phyloP scores from a whole-genome alignment of 2,113 vertebrate genomes.

The Tretioscincus oriximinensis region DNA sequence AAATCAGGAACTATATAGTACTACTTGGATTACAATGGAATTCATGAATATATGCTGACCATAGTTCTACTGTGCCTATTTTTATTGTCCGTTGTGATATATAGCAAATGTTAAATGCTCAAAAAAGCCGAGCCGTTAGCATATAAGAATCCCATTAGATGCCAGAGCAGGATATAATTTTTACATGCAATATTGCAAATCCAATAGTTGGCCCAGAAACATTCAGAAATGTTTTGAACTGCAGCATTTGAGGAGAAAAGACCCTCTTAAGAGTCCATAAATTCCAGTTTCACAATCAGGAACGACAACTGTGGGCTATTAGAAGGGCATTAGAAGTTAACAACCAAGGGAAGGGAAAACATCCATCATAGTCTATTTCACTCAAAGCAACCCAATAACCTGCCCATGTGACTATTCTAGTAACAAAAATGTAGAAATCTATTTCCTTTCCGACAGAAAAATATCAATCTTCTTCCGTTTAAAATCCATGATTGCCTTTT shows the following conservation, averaged over 20 bases:
- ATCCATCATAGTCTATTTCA: neutral
- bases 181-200: neutral
- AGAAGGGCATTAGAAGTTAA: neutral
- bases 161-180: constrained; percentile 1
- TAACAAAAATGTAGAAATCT: neutral
- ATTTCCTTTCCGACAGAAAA: neutral
- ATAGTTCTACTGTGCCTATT: neutral
- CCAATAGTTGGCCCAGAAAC: neutral
- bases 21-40: neutral
- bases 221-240: constrained; percentile 4
- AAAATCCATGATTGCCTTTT: constrained; percentile 4
- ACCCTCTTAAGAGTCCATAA: neutral
- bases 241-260: neutral
- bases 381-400: neutral
- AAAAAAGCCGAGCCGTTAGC: neutral
- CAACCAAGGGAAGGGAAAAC: neutral
- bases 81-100: neutral
- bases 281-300: constrained; percentile 22
- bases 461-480: neutral
- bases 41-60: neutral
- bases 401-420: neutral
- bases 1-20: constrained; percentile 5
- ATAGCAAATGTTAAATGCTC: neutral
- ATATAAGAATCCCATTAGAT: constrained; percentile 15
- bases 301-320: constrained; percentile 2